Conservation (phyloP, 1,140 invertebrate genomes). For the Procambarus clarkii region DNA sequence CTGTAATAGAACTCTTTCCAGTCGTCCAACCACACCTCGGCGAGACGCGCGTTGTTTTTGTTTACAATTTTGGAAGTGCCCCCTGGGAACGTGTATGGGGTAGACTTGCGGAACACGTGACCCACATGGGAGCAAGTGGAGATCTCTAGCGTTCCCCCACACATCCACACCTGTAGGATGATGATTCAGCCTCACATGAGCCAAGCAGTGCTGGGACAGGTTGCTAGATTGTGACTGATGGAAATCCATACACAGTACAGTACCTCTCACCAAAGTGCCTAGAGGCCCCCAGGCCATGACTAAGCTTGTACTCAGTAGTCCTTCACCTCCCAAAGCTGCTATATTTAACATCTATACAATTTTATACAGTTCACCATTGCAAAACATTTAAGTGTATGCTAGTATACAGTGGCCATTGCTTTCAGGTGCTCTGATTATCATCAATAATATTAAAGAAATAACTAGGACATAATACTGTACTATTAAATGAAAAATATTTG, state of each 20-base stretch:
- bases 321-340: conserved; percentile 54
- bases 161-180: conserved; percentile 93
- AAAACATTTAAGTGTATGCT: background rate
- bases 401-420: conserved; percentile 18
- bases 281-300: conserved; percentile 34
- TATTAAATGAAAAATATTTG: no score
- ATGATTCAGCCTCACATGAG: conserved; percentile 36
- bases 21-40: conserved; percentile 98
- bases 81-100: conserved; percentile 98
- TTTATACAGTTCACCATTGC: conserved; percentile 6
- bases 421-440: background rate
- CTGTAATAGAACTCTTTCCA: no score
- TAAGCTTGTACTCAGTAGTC: conserved; percentile 29
- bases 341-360: background rate
- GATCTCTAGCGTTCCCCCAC: conserved; percentile 93
- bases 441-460: background rate
- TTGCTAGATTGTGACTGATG: conserved; percentile 22
- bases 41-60: conserved; percentile 97
- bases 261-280: background rate
- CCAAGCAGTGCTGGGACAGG: conserved; percentile 14
- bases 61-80: conserved; percentile 98
- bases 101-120: conserved; percentile 98
- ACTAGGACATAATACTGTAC: no score
- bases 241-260: background rate
- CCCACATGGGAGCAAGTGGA: conserved; percentile 94